These are phyloP conservation scores for Carpatolechia fugitivella DNA, from an alignment of 2,888 invertebrate genomes.

Conservation along the genomic window DNA sequence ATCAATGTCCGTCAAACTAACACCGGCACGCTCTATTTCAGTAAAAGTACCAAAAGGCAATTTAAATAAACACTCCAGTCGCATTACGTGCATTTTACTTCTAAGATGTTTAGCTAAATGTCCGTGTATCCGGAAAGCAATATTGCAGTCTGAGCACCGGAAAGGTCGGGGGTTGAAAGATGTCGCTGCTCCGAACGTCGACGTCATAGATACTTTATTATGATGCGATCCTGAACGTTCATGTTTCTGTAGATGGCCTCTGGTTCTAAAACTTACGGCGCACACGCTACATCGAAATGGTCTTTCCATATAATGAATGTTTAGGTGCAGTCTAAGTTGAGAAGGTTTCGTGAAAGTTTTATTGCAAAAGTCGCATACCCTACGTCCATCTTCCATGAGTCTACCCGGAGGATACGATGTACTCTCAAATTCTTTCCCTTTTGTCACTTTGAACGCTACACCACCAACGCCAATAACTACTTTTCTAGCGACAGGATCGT, in stretches of 20 bases:
- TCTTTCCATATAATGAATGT: conserved; percentile 96
- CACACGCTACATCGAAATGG: conserved; percentile 95
- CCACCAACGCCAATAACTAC: conserved; percentile 83
- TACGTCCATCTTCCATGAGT: conserved; percentile 85
- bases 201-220: conserved; percentile 94
- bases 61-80: conserved; percentile 94
- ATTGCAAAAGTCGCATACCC: conserved; percentile 91
- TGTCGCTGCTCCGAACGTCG: conserved; percentile 90
- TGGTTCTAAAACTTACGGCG: conserved; percentile 92
- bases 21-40: conserved; percentile 93
- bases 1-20: conserved; percentile 95
- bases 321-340: conserved; percentile 93
- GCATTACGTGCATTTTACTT: conserved; percentile 97
- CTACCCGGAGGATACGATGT: conserved; percentile 71
- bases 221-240: conserved; percentile 94
- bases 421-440: conserved; percentile 72
- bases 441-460: conserved; percentile 78
- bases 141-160: conserved; percentile 96
- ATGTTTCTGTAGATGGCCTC: conserved; percentile 96
- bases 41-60: conserved; percentile 96
- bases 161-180: conserved; percentile 97
- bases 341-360: conserved; percentile 95
- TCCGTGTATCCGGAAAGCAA: conserved; percentile 97
- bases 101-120: conserved; percentile 98
- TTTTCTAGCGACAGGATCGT: conserved; percentile 75